A percentile compares a stretch with the other conserved stretches of the same genome.
Conservation (phyloP, 1,140 invertebrate species). For the Leucophenga varia region DNA sequence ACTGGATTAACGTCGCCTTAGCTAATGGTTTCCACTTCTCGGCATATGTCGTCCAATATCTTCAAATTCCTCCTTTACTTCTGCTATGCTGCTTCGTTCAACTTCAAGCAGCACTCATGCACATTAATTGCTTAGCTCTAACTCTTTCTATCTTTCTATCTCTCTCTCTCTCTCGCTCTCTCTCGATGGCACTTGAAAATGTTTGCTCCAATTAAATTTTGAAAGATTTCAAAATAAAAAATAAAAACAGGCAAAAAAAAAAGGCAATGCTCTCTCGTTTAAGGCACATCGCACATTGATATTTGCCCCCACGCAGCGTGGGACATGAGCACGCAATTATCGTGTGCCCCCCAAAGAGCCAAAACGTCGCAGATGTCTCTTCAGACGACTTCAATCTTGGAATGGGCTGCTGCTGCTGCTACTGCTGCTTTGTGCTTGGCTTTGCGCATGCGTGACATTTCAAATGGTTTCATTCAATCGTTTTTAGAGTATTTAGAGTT, state of each 20-base stretch:
- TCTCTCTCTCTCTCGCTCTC: no score
- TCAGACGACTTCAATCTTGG: neutral
- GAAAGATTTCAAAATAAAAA: neutral
- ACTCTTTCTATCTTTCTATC: no score
- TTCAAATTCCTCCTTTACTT: slow-evolving; percentile 44
- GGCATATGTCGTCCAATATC: slow-evolving; percentile 19
- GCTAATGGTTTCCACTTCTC: slow-evolving; percentile 36
- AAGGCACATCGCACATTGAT: no score
- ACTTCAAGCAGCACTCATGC: neutral
- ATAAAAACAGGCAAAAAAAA: no score
- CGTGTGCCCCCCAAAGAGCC: slow-evolving; percentile 12
- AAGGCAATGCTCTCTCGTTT: neutral
- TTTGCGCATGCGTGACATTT: slow-evolving; percentile 9
- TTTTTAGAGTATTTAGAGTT: slow-evolving; percentile 9
- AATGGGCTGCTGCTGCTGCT: no score
- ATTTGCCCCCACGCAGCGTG: no score
- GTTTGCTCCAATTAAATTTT: slow-evolving; percentile 1
- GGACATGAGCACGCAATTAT: no score
- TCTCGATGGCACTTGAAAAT: neutral
- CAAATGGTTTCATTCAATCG: neutral
- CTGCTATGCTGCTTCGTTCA: neutral
- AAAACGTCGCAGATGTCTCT: slow-evolving; percentile 20
- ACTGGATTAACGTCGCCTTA: slow-evolving; percentile 45
- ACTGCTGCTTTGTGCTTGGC: no score
- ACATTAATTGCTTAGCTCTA: neutral